These are phyloP conservation scores for Philereme vetulata DNA, from an alignment of 2,888 invertebrate species.

Conservation along the genomic window DNA sequence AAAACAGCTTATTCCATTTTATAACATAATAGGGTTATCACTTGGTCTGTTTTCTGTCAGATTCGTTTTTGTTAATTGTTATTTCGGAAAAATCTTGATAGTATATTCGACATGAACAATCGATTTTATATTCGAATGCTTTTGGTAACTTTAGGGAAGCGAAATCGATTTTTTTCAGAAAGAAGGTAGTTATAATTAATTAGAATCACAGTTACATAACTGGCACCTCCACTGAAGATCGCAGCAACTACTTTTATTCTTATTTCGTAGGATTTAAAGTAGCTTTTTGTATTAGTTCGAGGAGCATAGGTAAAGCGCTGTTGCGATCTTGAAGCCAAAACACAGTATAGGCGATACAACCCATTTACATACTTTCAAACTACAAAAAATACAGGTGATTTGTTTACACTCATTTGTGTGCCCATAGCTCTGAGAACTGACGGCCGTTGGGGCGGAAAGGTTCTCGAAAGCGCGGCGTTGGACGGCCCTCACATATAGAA, in stretches of 20 bases:
- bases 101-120: constrained; percentile 12
- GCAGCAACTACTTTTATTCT: constrained; percentile 16
- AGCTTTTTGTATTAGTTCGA: constrained; percentile 22
- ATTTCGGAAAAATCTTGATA: not conserved
- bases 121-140: constrained; percentile 25
- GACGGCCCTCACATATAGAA: no score
- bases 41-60: not conserved
- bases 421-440: no score
- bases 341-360: constrained; percentile 14
- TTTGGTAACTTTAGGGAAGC: constrained; percentile 32
- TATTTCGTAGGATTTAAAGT: constrained; percentile 21
- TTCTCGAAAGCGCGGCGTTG: no score
- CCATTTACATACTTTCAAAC: constrained; percentile 1
- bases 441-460: no score
- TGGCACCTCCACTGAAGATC: constrained; percentile 30
- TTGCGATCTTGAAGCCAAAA: constrained; percentile 23
- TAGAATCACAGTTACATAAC: constrained; percentile 34
- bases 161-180: constrained; percentile 35
- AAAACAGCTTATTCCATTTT: not conserved
- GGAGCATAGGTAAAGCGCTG: not conserved
- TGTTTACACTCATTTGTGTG: no score
- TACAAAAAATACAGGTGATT: not conserved
- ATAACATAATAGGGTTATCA: not conserved
- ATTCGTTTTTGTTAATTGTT: no score
- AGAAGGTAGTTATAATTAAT: constrained; percentile 32